Evolutionary conservation across 2,113 vertebrate genomes (phyloP).

Genomic region (Alligator sinensis): DNA sequence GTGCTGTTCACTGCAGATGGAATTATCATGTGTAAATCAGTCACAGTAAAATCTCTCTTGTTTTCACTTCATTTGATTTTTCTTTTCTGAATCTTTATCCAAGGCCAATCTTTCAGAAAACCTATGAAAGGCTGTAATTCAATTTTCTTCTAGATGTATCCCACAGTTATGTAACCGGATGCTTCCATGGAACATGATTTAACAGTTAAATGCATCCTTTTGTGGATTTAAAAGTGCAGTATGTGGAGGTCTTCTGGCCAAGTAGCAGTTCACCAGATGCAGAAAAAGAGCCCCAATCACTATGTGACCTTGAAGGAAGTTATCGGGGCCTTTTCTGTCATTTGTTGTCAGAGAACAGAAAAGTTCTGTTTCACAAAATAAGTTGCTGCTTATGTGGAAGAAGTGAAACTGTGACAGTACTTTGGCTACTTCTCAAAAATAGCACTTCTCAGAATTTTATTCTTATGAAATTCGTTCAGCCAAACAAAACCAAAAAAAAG

Average conservation of each 20-base stretch:
- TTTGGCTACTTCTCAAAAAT: background rate
- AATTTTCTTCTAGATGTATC: background rate
- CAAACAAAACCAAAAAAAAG: background rate
- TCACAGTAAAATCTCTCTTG: background rate
- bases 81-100: background rate
- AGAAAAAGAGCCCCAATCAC: slow-evolving; percentile 40
- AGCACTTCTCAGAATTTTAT: background rate
- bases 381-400: slow-evolving; percentile 27
- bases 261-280: slow-evolving; percentile 21
- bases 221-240: background rate
- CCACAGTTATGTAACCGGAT: background rate
- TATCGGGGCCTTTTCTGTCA: background rate
- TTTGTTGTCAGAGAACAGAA: background rate
- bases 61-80: background rate
- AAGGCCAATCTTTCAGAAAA: background rate
- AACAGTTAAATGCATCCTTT: background rate
- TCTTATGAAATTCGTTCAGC: fast-evolving
- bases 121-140: background rate
- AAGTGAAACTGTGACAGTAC: slow-evolving; percentile 24
- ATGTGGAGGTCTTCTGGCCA: slow-evolving; percentile 58
- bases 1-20: background rate
- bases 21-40: background rate
- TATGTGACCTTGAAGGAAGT: slow-evolving; percentile 51
- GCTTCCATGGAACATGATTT: slow-evolving; percentile 18
- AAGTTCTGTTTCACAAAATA: slow-evolving; percentile 44